A percentile compares a stretch with the other conserved stretches of the same genome.
These are phyloP conservation scores for Thamnaconus septentrionalis DNA, from an alignment of 2,113 vertebrate species.

Conservation along the genomic window DNA sequence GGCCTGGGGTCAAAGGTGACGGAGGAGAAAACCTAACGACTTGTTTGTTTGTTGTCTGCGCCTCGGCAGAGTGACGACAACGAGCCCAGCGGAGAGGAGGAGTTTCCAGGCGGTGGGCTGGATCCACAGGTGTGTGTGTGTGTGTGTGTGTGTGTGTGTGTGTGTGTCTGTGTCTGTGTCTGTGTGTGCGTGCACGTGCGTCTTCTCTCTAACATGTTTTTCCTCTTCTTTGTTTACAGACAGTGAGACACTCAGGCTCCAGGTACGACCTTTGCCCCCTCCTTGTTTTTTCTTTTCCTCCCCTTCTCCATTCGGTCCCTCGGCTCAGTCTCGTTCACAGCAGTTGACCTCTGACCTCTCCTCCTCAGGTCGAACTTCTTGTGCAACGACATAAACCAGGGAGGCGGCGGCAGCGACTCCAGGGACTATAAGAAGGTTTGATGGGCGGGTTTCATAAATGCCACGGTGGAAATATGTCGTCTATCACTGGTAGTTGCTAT, in stretches of 20 bases:
- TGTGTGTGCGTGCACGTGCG: neutral
- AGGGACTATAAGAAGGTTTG: conserved; percentile 81
- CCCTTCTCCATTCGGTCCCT: conserved; percentile 12
- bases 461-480: neutral
- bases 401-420: conserved; percentile 57
- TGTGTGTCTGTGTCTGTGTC: neutral
- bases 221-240: conserved; percentile 54
- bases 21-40: too few relatives aligned
- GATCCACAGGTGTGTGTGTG: conserved; percentile 69
- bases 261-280: conserved; percentile 64
- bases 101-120: conserved; percentile 64
- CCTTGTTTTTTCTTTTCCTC: conserved; percentile 16
- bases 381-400: conserved; percentile 58
- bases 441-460: neutral
- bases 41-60: conserved; percentile 15
- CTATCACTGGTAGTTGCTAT: neutral
- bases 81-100: conserved; percentile 74
- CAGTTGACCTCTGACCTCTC: conserved; percentile 32
- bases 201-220: conserved; percentile 17
- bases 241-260: conserved; percentile 55
- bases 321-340: conserved; percentile 1
- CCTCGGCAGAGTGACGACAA: conserved; percentile 71
- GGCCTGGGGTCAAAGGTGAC: too few relatives aligned
- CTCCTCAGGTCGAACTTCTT: conserved; percentile 58
- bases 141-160: conserved; percentile 4